Base-by-base conservation (phyloP, 2,113 vertebrate species). In the Syngnathus floridae region DNA sequence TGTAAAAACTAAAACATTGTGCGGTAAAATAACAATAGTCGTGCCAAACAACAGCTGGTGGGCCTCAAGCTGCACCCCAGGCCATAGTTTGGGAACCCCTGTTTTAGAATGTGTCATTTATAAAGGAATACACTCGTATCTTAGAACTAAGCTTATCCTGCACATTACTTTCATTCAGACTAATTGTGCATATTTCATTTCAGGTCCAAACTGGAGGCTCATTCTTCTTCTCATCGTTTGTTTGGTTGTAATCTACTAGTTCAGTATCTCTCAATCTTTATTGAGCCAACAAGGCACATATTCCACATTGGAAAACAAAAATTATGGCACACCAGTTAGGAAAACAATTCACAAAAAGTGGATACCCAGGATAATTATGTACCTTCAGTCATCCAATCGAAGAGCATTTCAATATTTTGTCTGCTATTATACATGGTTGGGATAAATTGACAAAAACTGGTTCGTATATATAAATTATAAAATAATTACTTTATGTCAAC, bases 131-230 rank as follows among this genome's bases (percentile, higher is more conserved):
- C 10, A 26, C 26, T 54, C 26, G n/a, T 7, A 13, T 10, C 51
- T 26, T 22, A 26, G 26, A 54, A 22, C 12, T 12, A 13, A 54
- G 21, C 21, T 26, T 22, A 26, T 26, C 51, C 21, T 59, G 36
- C 55, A 57, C 2, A 6, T 12, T 4, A 54, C 10, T 10, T 38
- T 1, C 16, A n/a, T n/a, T 38, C 36, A n/a, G 19, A 60, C 10
- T 26, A 65, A 36, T 0, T 37, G 3, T 35, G 9, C 41, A 38
- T 63, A 68, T 83, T 54, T 81, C 14, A 65, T 75, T 70, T 75
- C 75, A 91, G 90, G 80, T 36, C 62, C 62, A 35, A 36, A n/a
- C 64, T 72, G 79, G 69, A 76, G 65, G 2, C 65, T 78, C 11
- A 2, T 82, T 26, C 37, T 84, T 31, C 70, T 87, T 8, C 67